phyloP scores from a whole-genome alignment of 2,888 invertebrate species.

The Lepas anatifera region DNA sequence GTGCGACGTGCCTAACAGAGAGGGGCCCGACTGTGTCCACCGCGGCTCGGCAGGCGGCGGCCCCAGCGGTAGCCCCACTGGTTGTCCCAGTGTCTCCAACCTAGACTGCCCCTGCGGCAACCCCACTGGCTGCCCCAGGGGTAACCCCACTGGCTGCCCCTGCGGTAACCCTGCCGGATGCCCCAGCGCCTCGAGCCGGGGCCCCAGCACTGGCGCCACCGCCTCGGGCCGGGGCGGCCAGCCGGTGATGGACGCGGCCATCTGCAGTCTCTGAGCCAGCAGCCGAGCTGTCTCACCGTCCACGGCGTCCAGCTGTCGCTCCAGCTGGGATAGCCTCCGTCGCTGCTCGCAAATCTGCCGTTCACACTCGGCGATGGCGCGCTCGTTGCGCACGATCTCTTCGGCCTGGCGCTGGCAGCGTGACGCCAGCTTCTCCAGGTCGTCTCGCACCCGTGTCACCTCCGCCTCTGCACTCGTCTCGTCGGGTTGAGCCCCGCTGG shows the following conservation, averaged over 20 bases:
- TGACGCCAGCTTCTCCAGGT: neutral
- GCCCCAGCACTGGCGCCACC: no score
- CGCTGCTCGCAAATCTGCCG: neutral
- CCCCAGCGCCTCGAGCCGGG: no score
- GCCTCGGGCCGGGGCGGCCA: neutral
- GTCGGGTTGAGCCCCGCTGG: neutral
- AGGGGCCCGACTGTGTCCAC: neutral
- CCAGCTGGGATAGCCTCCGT: neutral
- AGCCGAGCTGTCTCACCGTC: slow-evolving; percentile 4
- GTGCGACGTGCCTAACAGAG: no score
- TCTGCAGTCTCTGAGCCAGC: neutral
- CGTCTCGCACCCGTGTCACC: neutral
- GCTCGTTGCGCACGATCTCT: slow-evolving; percentile 1
- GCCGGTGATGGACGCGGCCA: neutral
- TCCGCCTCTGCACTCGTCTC: neutral
- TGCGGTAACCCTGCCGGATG: no score
- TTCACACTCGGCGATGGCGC: neutral
- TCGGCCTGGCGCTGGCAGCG: neutral
- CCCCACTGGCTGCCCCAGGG: no score
- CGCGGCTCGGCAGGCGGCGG: slow-evolving; percentile 26
- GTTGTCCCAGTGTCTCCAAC: no score
- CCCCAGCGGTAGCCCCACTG: no score
- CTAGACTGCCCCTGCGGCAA: no score
- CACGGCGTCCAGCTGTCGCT: neutral
- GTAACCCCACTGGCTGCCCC: no score